Evolutionary conservation across 92 coral and sea anemone species (phyloP).

Genomic region (Montipora capitata): DNA sequence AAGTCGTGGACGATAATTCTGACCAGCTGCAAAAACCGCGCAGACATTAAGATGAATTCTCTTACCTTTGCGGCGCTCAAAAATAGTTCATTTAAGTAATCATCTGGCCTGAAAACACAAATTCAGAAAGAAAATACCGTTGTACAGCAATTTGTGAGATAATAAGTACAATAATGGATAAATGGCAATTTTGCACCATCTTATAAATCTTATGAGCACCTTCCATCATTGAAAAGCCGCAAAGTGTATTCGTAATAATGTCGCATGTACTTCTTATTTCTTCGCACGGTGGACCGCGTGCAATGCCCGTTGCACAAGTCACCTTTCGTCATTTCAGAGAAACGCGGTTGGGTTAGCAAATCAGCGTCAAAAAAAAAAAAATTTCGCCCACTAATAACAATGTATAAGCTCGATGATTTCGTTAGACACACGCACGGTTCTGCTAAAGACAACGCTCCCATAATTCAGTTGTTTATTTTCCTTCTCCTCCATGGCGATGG

Average conservation of each 20-base stretch:
- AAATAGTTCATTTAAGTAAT: constrained; percentile 79
- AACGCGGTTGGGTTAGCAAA: constrained; percentile 28
- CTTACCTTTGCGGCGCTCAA: constrained; percentile 87
- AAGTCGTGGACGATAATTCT: background rate
- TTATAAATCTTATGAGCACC: constrained; percentile 45
- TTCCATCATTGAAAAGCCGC: constrained; percentile 80
- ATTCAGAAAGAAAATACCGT: background rate
- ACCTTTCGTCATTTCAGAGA: constrained; percentile 50
- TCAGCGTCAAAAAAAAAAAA: constrained; percentile 44
- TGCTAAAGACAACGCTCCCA: constrained; percentile 27
- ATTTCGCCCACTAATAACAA: constrained; percentile 24
- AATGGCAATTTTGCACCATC: constrained; percentile 23
- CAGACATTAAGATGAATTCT: too few species aligned
- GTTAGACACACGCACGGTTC: background rate
- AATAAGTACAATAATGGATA: too few species aligned
- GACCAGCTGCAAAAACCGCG: too few species aligned
- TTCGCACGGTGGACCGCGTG: background rate
- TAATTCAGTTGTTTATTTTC: constrained; percentile 57
- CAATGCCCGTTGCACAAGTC: background rate
- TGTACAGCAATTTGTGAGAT: background rate
- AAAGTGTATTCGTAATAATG: constrained; percentile 86
- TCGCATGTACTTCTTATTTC: constrained; percentile 72
- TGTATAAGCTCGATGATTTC: background rate
- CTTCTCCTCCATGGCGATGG: constrained; percentile 84
- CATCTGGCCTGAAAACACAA: constrained; percentile 65